phyloP scores from a whole-genome alignment of 37 sponge, comb jelly and placozoan species.

The Oopsacas minuta region DNA sequence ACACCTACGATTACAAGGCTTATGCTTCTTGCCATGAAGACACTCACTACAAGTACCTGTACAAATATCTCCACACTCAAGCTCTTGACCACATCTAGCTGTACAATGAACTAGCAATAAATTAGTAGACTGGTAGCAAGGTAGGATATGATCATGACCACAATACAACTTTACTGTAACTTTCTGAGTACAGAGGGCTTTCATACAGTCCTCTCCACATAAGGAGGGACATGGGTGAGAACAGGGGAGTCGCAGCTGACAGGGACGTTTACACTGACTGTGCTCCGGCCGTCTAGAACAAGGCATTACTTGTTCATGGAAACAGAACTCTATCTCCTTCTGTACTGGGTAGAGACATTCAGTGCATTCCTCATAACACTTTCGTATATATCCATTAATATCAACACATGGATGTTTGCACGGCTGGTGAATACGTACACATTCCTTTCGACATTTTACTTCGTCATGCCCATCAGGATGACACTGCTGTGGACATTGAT shows the following conservation, averaged over 20 bases:
- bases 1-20: slow-evolving; percentile 20
- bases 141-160: neutral
- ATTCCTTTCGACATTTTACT: slow-evolving; percentile 39
- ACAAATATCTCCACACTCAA: slow-evolving; percentile 11
- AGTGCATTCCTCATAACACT: slow-evolving; percentile 41
- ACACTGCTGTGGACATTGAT: slow-evolving; percentile 46
- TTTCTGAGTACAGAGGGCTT: slow-evolving; percentile 1
- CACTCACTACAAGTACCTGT: slow-evolving; percentile 17
- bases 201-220: slow-evolving; percentile 37
- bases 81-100: neutral
- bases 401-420: slow-evolving; percentile 20
- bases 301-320: slow-evolving; percentile 23
- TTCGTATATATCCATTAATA: neutral
- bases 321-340: slow-evolving; percentile 32
- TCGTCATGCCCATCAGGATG: slow-evolving; percentile 52
- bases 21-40: slow-evolving; percentile 16
- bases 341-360: slow-evolving; percentile 30
- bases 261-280: slow-evolving; percentile 28
- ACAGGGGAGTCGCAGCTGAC: slow-evolving; percentile 36
- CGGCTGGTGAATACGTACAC: slow-evolving; percentile 8
- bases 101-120: neutral
- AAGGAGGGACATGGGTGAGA: slow-evolving; percentile 30
- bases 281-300: slow-evolving; percentile 27
- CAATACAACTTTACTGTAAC: slow-evolving; percentile 17
- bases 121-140: slow-evolving; percentile 11